phyloP scores from a whole-genome alignment of 2,888 invertebrate species.

The Chouioia cunea region DNA sequence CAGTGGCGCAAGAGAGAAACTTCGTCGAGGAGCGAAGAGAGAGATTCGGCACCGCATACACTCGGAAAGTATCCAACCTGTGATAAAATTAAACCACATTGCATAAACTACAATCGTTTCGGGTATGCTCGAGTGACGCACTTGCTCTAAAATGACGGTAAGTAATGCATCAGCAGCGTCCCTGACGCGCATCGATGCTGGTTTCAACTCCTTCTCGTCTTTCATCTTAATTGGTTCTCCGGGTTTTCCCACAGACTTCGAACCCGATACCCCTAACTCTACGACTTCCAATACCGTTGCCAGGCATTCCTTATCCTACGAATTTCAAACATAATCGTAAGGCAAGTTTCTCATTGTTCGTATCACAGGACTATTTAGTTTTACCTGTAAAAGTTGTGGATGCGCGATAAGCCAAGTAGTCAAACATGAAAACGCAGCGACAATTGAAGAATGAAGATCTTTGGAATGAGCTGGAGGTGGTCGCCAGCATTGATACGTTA shows the following conservation, averaged over 20 bases:
- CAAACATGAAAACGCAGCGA: conserved; percentile 92
- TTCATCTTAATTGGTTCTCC: conserved; percentile 93
- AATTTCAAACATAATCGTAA: not conserved
- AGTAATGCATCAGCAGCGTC: conserved; percentile 97
- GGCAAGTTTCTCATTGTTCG: no score
- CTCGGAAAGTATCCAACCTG: conserved; percentile 87
- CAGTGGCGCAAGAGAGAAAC: conserved; percentile 83
- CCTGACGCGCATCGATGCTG: conserved; percentile 96
- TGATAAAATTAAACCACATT: not conserved
- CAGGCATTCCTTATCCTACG: conserved; percentile 89
- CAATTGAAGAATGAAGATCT: conserved; percentile 93
- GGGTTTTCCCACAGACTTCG: conserved; percentile 88
- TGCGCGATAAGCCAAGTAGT: conserved; percentile 94
- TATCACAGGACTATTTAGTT: not conserved
- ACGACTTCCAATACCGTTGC: conserved; percentile 95
- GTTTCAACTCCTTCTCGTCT: conserved; percentile 95
- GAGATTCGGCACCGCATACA: conserved; percentile 85
- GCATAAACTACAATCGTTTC: not conserved
- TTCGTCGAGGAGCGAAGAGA: conserved; percentile 91
- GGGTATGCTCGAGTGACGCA: conserved; percentile 56
- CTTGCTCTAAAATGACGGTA: conserved; percentile 91
- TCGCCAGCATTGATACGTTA: conserved; percentile 93
- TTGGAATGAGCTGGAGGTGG: conserved; percentile 95
- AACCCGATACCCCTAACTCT: conserved; percentile 96
- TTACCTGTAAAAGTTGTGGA: conserved; percentile 79